These are phyloP conservation scores for Hypomecis punctinalis DNA, from an alignment of 2,888 invertebrate species.

Conservation along the genomic window DNA sequence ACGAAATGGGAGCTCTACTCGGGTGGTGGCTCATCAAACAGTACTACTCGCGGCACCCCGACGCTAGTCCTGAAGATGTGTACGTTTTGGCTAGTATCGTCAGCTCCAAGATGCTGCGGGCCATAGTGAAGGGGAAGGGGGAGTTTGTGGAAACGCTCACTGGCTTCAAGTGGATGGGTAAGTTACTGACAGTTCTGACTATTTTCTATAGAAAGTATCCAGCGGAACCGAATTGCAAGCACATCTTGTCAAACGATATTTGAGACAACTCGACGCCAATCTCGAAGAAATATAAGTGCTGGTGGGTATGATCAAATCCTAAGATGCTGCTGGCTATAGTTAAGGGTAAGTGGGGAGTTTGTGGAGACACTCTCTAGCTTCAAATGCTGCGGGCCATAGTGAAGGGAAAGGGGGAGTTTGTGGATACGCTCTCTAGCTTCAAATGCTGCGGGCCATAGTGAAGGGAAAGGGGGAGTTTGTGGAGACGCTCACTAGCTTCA, in stretches of 20 bases:
- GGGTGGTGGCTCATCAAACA: conserved; percentile 96
- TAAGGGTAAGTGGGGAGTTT: no score
- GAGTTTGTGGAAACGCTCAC: conserved; percentile 95
- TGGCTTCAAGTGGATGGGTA: conserved; percentile 99
- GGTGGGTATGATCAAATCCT: no score
- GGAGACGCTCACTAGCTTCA: no score
- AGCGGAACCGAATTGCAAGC: conserved; percentile 98
- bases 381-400: no score
- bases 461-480: no score
- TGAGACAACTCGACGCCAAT: conserved; percentile 70
- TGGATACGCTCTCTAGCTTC: conserved; percentile 98
- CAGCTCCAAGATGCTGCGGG: conserved; percentile 96
- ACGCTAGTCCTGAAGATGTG: conserved; percentile 84
- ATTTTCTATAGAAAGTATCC: conserved; percentile 88
- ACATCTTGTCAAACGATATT: conserved; percentile 89
- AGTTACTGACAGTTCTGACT: conserved; percentile 35
- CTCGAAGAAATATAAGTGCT: conserved; percentile 90
- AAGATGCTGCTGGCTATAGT: no score
- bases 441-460: no score
- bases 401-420: conserved; percentile 89
- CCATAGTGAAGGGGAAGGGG: conserved; percentile 92
- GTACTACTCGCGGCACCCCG: conserved; percentile 73
- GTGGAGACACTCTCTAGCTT: no score
- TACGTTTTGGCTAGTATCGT: conserved; percentile 97
- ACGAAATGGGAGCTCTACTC: conserved; percentile 96